phyloP scores from a whole-genome alignment of 2,888 invertebrate genomes.

The Xestia ashworthii region DNA sequence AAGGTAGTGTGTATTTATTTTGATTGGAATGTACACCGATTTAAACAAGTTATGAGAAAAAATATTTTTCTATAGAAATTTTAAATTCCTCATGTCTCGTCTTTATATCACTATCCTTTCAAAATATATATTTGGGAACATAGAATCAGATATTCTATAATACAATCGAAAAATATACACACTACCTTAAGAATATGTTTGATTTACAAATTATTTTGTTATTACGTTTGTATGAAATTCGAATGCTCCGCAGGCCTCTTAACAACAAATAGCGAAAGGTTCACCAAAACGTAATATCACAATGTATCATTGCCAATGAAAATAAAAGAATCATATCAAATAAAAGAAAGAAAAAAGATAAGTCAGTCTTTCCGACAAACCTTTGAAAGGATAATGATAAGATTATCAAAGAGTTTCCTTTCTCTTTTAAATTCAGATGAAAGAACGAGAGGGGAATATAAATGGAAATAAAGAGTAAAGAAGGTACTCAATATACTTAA shows the following conservation, averaged over 20 bases:
- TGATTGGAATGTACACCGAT: neutral
- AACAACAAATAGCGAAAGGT: neutral
- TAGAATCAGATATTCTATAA: too few species aligned
- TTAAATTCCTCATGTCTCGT: too few species aligned
- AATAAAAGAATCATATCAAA: constrained; percentile 16
- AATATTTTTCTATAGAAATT: too few species aligned
- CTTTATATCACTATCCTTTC: too few species aligned
- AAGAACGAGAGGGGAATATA: neutral
- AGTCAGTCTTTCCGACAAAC: constrained; percentile 11
- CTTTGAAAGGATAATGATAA: constrained; percentile 33
- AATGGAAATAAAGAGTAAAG: constrained; percentile 20
- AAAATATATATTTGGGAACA: too few species aligned
- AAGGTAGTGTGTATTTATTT: too few species aligned
- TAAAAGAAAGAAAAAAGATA: neutral
- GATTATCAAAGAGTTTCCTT: constrained; percentile 12
- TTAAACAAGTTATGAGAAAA: too few species aligned
- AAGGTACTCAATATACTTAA: constrained; percentile 40
- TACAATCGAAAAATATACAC: too few species aligned
- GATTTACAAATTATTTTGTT: too few species aligned
- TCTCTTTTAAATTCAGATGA: constrained; percentile 2
- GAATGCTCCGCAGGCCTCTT: too few species aligned
- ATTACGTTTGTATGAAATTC: too few species aligned
- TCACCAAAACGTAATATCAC: neutral
- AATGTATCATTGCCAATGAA: neutral
- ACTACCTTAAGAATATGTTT: too few species aligned